phyloP scores from a whole-genome alignment of 2,113 vertebrate species.

The Ibidorhyncha struthersii region DNA sequence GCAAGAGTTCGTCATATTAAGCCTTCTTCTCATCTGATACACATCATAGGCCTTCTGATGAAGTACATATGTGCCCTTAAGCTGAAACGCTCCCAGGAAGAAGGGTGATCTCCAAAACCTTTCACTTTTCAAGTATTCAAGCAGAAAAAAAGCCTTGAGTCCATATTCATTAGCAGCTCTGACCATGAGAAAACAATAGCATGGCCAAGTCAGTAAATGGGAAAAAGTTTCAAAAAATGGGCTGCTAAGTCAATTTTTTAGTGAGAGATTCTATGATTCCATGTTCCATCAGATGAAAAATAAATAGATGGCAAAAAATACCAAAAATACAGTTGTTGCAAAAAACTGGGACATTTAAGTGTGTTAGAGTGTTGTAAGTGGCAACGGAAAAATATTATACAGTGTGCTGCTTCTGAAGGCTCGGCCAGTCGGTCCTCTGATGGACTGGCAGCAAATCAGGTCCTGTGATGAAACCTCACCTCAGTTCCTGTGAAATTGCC shows the following conservation, averaged over 20 bases:
- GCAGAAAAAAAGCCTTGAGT: not conserved
- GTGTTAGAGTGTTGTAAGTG: accelerated
- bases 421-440: not conserved
- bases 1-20: accelerated
- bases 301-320: not conserved
- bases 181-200: not conserved
- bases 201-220: not conserved
- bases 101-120: not conserved
- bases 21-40: not conserved
- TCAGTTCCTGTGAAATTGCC: not conserved
- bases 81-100: not conserved
- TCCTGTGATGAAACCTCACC: not conserved
- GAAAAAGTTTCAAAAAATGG: not conserved
- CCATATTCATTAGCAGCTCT: not conserved
- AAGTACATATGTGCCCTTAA: accelerated
- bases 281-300: not conserved
- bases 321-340: not conserved
- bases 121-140: not conserved
- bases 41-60: accelerated
- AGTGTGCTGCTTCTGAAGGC: not conserved
- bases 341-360: not conserved
- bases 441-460: not conserved
- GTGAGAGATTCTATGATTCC: not conserved
- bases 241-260: not conserved
- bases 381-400: accelerated